These are phyloP conservation scores for Erpobdella octoculata DNA, from an alignment of 2,888 invertebrate genomes.

Conservation along the genomic window DNA sequence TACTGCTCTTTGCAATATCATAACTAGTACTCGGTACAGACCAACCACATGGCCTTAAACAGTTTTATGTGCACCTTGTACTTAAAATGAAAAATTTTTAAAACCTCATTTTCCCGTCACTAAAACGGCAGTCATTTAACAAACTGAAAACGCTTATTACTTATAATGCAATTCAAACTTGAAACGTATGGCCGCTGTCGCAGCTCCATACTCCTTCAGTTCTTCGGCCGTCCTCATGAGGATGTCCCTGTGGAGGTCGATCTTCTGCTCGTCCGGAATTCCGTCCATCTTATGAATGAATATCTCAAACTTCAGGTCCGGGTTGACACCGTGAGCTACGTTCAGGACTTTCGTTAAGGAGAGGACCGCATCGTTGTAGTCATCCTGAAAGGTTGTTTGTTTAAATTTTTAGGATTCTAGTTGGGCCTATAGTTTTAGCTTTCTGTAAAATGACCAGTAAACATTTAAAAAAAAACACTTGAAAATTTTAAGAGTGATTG, in stretches of 20 bases:
- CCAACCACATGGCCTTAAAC: too few species aligned
- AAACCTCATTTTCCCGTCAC: too few species aligned
- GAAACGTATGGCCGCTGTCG: conserved; percentile 49
- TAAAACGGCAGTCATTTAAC: too few species aligned
- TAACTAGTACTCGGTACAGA: too few species aligned
- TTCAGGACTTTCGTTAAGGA: conserved; percentile 86
- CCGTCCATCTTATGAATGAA: conserved; percentile 91
- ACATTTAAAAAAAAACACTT: too few species aligned
- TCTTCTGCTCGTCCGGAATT: conserved; percentile 94
- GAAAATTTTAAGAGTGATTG: too few species aligned
- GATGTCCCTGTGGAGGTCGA: conserved; percentile 96
- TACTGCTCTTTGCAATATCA: too few species aligned
- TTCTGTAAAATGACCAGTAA: neutral
- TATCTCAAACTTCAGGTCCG: conserved; percentile 90
- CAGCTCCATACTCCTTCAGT: conserved; percentile 70
- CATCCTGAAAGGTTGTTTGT: conserved; percentile 63
- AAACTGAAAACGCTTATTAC: too few species aligned
- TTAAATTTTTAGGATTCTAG: neutral
- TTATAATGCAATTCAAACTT: neutral
- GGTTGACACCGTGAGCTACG: conserved; percentile 88
- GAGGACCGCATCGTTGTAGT: conserved; percentile 88
- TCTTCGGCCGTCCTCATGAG: conserved; percentile 93
- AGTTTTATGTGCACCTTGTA: too few species aligned
- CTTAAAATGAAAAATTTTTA: too few species aligned
- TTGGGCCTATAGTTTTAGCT: neutral